phyloP scores from a whole-genome alignment of 2,888 invertebrate genomes.

The Drosophila helvetica region DNA sequence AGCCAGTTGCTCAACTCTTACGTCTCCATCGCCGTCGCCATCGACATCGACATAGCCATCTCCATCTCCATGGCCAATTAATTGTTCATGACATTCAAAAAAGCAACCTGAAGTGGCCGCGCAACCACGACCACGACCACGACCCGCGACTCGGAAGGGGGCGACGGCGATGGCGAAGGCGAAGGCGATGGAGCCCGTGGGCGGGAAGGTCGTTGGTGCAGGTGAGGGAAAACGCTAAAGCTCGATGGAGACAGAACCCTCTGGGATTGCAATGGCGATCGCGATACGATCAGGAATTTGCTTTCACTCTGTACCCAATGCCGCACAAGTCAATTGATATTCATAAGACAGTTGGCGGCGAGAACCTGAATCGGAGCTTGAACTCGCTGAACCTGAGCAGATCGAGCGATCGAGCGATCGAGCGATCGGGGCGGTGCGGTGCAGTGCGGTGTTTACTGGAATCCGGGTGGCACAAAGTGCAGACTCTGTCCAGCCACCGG shows the following conservation, averaged over 20 bases:
- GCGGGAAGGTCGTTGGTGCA: not conserved
- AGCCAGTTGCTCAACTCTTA: conserved; percentile 60
- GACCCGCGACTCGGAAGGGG: too few species aligned
- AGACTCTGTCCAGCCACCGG: conserved; percentile 31
- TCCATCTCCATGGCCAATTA: conserved; percentile 57
- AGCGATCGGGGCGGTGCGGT: not conserved
- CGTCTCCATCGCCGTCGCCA: conserved; percentile 37
- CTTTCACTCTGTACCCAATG: not conserved
- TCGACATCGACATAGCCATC: conserved; percentile 39
- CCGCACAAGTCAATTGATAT: conserved; percentile 44
- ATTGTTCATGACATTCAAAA: conserved; percentile 81
- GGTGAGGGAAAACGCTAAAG: conserved; percentile 9
- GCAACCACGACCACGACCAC: conserved; percentile 24
- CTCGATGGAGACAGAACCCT: conserved; percentile 2
- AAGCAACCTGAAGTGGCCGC: conserved; percentile 60
- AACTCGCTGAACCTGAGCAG: conserved; percentile 27
- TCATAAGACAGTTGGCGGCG: conserved; percentile 24
- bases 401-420: not conserved
- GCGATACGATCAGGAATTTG: not conserved
- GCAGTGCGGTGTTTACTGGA: conserved; percentile 9
- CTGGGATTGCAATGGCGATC: not conserved
- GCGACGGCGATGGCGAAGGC: too few species aligned
- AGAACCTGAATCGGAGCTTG: conserved; percentile 29
- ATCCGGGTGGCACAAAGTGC: conserved; percentile 30
- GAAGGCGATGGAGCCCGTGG: not conserved